Evolutionary conservation across 2,113 vertebrate genomes (phyloP).

Genomic region (Cisticola juncidis): DNA sequence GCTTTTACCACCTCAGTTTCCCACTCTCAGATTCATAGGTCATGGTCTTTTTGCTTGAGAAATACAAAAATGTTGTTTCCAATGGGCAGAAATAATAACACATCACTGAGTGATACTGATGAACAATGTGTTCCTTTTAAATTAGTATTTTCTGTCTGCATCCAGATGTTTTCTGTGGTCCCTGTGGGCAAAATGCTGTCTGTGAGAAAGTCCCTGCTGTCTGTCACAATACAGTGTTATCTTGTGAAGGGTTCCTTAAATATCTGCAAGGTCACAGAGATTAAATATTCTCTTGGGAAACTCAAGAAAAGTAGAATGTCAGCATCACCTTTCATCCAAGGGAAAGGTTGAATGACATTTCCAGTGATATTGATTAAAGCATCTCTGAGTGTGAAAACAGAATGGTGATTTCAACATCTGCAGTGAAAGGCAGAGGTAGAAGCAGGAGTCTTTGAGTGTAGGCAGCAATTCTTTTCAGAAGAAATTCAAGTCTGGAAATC

Average conservation of each 20-base stretch:
- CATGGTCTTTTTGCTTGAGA: neutral
- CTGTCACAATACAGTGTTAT: slow-evolving; percentile 50
- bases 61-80: neutral
- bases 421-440: slow-evolving; percentile 1
- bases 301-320: slow-evolving; percentile 67
- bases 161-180: slow-evolving; percentile 40
- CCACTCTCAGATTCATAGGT: neutral
- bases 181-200: slow-evolving; percentile 38
- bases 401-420: slow-evolving; percentile 37
- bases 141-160: neutral
- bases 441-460: neutral
- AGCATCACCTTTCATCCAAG: slow-evolving; percentile 54
- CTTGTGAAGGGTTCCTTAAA: slow-evolving; percentile 62
- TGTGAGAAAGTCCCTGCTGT: slow-evolving; percentile 37
- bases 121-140: neutral
- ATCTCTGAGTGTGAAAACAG: slow-evolving; percentile 16
- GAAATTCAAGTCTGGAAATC: neutral
- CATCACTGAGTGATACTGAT: neutral
- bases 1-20: neutral
- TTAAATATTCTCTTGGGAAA: slow-evolving; percentile 66
- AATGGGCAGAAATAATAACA: neutral
- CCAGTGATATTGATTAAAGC: slow-evolving; percentile 58
- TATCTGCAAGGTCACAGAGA: slow-evolving; percentile 67
- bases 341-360: slow-evolving; percentile 70
- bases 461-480: neutral